phyloP scores from a whole-genome alignment of 2,113 vertebrate species.

The Seriola aureovittata region DNA sequence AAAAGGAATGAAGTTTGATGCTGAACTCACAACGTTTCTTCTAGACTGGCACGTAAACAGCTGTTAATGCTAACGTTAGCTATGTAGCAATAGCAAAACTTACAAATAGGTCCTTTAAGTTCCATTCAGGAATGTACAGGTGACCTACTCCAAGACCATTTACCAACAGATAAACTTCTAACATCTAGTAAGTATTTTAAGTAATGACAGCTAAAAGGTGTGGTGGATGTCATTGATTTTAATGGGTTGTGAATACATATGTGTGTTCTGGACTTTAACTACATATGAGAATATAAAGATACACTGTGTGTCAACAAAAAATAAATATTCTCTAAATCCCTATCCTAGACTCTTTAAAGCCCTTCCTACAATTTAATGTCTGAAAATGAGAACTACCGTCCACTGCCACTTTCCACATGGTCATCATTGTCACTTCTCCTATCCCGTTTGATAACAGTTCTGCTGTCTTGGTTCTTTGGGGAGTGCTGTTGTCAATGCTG shows the following conservation, averaged over 20 bases:
- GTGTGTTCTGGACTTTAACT: background rate
- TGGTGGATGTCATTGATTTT: background rate
- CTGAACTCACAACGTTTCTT: too few relatives aligned
- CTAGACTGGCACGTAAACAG: too few relatives aligned
- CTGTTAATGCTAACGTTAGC: too few relatives aligned
- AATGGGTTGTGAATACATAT: background rate
- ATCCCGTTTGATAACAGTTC: too few relatives aligned
- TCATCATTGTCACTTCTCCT: background rate
- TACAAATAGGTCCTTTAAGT: too few relatives aligned
- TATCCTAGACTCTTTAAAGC: too few relatives aligned
- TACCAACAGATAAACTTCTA: background rate
- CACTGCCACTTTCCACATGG: background rate
- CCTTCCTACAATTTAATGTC: background rate
- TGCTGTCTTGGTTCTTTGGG: too few relatives aligned
- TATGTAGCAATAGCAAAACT: too few relatives aligned
- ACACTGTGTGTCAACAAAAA: background rate
- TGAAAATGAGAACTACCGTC: background rate
- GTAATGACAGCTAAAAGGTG: background rate
- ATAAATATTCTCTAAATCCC: too few relatives aligned
- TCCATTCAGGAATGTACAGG: background rate
- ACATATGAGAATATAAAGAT: background rate
- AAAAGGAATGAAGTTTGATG: too few relatives aligned
- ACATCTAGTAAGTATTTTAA: background rate
- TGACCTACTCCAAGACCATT: background rate
- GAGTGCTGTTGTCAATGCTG: slow-evolving; percentile 25